Evolutionary conservation across 2,797 vertebrate species (phyloP).

Genomic region (Melanotaenia pygmaea): DNA sequence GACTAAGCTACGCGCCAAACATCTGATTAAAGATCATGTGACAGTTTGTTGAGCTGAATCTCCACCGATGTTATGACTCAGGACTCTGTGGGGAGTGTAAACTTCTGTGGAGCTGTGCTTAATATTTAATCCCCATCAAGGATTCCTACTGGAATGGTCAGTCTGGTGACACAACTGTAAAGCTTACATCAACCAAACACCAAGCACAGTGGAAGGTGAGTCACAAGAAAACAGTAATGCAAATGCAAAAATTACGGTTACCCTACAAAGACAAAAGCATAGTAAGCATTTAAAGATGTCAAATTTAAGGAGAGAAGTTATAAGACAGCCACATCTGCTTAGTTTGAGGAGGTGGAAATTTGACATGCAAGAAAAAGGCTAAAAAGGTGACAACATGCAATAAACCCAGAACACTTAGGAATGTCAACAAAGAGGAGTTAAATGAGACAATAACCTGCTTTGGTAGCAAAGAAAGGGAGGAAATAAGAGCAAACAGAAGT

Average conservation of each 20-base stretch:
- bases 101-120: conserved; percentile 16
- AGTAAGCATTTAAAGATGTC: conserved; percentile 12
- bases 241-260: conserved; percentile 31
- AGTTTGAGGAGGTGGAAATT: conserved; percentile 14
- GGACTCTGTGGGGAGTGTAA: conserved; percentile 23
- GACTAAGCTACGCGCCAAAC: conserved; percentile 63
- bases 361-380: conserved; percentile 25
- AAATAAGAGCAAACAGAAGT: conserved; percentile 11
- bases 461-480: conserved; percentile 8
- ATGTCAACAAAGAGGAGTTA: conserved; percentile 27
- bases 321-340: conserved; percentile 14
- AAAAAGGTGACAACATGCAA: conserved; percentile 25
- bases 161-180: conserved; percentile 14
- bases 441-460: conserved; percentile 24
- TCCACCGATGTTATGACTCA: conserved; percentile 59
- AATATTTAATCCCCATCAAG: conserved; percentile 20
- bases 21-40: conserved; percentile 64
- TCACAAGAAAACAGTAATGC: conserved; percentile 34
- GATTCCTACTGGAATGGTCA: conserved; percentile 24
- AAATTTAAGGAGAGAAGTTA: conserved; percentile 26
- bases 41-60: conserved; percentile 43
- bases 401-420: conserved; percentile 22
- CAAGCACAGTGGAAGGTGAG: conserved; percentile 40
- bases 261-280: conserved; percentile 31
- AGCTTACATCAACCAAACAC: conserved; percentile 17